Evolutionary conservation across 2,797 vertebrate genomes (phyloP), one percentile per base, ranked within the genome.

Genomic region (Sternarchorhynchus goeldii): DNA sequence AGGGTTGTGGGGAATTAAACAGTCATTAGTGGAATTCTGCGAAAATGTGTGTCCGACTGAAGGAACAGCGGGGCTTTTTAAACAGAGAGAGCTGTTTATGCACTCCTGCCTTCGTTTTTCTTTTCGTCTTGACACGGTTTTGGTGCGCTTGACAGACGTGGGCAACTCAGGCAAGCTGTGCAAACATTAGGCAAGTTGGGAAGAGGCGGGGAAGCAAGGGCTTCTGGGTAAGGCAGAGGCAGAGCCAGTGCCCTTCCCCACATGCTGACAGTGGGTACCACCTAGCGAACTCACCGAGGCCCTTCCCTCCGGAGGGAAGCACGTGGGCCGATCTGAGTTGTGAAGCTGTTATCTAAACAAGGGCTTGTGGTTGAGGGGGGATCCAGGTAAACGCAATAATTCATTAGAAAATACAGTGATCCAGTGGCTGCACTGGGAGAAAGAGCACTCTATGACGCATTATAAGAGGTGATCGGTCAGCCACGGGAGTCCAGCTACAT

Each of bases 401-500:
- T 93, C 91, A 93, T 93, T 72, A 78, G 87, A 88, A 91, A 84
- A 88, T 90, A 92, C 91, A 91, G 90, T 88, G 62, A 75, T 90
- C 90, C 89, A 90, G 89, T 34, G 75, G 73, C 2, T 50, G 75
- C 73, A 76, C 64, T 21, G 85, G 90, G 88, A 94, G 90, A 94
- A 93, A 93, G 91, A 88, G 88, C 86, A 90, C 90, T 92, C 90
- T 93, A 92, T 93, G 91, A 92, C 87, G 91, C 89, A 92, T 94
- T 93, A 92, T 93, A 91, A 89, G 88, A 93, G 91, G 91, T 93
- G 93, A 93, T 92, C 90, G 91, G 92, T 88, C 88, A 87, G 85
- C 88, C 76, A 80, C 86, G 89, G 92, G 89, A 90, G 91, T 91
- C 89, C 91, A 90, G 91, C 93, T 93, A 94, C 91, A 93, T 93